Evolutionary conservation across 2,888 invertebrate genomes (phyloP).

Genomic region (Odiellus spinosus): DNA sequence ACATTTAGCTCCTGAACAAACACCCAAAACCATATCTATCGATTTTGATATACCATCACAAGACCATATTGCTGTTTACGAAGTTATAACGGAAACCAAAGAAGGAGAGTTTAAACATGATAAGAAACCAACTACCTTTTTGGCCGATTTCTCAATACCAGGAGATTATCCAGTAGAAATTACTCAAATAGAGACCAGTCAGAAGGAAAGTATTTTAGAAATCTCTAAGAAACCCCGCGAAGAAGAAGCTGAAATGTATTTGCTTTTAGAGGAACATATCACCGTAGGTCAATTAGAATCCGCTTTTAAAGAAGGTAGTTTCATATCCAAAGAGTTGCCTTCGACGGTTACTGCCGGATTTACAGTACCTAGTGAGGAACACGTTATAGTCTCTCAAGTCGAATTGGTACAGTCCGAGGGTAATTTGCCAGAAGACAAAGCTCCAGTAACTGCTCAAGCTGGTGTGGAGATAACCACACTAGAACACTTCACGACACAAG

Average conservation of each 20-base stretch:
- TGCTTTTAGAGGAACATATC: conserved; percentile 14
- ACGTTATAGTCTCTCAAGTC: conserved; percentile 13
- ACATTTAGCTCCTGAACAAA: background rate
- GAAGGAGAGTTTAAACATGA: conserved; percentile 12
- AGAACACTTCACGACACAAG: conserved; percentile 11
- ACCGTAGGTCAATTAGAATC: conserved; percentile 12
- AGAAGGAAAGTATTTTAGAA: conserved; percentile 16
- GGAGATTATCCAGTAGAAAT: conserved; percentile 13
- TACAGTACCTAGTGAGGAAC: conserved; percentile 13
- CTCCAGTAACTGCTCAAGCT: conserved; percentile 8
- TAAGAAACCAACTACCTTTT: conserved; percentile 11
- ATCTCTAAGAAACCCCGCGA: conserved; percentile 1
- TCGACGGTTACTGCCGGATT: conserved; percentile 8
- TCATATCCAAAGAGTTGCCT: conserved; percentile 7
- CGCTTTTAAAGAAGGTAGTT: conserved; percentile 16
- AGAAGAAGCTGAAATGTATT: conserved; percentile 9
- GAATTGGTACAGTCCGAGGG: conserved; percentile 4
- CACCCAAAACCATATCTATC: conserved; percentile 3
- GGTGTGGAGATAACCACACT: conserved; percentile 14
- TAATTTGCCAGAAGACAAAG: conserved; percentile 6
- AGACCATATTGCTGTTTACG: conserved; percentile 12
- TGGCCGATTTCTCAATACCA: conserved; percentile 11
- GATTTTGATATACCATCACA: conserved; percentile 9
- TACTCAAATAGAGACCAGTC: conserved; percentile 14
- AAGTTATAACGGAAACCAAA: conserved; percentile 11